phyloP scores from a whole-genome alignment of 2,797 vertebrate genomes.

The Hylomyscus alleni region DNA sequence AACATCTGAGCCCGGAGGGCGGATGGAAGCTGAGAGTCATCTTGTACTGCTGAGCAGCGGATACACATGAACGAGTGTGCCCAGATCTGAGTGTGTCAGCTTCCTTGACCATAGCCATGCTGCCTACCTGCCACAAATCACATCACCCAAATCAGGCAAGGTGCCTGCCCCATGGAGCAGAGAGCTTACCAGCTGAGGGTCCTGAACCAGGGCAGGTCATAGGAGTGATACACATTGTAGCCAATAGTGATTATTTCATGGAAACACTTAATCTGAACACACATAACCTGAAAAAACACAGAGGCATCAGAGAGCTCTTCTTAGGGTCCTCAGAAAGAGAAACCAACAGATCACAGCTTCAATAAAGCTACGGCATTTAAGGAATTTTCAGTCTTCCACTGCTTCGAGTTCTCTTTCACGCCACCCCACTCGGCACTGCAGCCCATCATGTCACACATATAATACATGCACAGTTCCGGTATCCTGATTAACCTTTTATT shows the following conservation, averaged over 20 bases:
- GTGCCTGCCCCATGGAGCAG: no score
- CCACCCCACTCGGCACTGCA: neutral
- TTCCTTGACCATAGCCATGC: neutral
- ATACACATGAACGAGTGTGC: neutral
- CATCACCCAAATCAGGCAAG: neutral
- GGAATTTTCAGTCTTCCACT: neutral
- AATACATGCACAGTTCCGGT: neutral
- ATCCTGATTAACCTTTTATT: constrained; percentile 35
- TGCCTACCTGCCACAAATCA: neutral
- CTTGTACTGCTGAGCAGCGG: neutral
- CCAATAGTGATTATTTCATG: constrained; percentile 99
- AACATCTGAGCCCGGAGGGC: neutral
- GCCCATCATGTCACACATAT: constrained; percentile 26
- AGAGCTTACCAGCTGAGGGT: constrained; percentile 96
- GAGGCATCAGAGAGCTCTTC: neutral
- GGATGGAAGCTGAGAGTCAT: neutral
- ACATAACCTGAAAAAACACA: constrained; percentile 93
- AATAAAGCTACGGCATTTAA: constrained; percentile 7
- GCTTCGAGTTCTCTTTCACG: neutral
- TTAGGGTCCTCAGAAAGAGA: constrained; percentile 11
- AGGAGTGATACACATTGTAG: constrained; percentile 97
- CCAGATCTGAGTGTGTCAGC: neutral
- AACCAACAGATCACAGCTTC: constrained; percentile 33
- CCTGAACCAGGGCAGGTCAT: constrained; percentile 99
- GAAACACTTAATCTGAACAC: constrained; percentile 99